Percentiles rank a stretch among this genome's conserved stretches.
phyloP scores from a whole-genome alignment of 1,140 invertebrate species.

The Tetragnatha versicolor region DNA sequence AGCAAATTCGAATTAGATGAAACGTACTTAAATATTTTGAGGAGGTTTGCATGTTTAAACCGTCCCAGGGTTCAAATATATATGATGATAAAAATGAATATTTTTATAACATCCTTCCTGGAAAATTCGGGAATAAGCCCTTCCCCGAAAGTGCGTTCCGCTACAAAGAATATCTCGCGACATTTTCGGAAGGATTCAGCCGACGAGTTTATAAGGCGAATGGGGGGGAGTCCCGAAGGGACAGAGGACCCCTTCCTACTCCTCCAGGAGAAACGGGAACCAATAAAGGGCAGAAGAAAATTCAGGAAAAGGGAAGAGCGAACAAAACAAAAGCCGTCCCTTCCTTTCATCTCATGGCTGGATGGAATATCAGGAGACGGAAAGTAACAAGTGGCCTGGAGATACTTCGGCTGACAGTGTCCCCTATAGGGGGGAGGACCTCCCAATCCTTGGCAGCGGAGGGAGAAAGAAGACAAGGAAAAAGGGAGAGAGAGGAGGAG shows the following conservation, averaged over 20 bases:
- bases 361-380: conserved; percentile 1
- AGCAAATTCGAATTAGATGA: no score
- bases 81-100: no score
- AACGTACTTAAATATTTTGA: no score
- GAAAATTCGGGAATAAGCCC: no score
- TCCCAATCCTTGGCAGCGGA: not conserved
- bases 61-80: no score
- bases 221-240: no score
- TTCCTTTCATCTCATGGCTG: not conserved
- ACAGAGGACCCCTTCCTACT: not conserved
- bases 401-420: conserved; percentile 47
- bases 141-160: no score
- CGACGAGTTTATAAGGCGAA: no score
- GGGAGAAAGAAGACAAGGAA: conserved; percentile 5
- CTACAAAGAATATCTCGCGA: no score
- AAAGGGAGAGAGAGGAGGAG: conserved; percentile 2
- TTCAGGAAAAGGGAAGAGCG: not conserved
- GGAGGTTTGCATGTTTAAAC: no score
- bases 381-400: conserved; percentile 49
- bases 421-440: not conserved
- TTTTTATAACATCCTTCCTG: no score
- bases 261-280: not conserved
- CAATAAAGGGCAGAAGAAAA: not conserved
- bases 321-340: not conserved
- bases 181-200: no score